phyloP scores from a whole-genome alignment of 2,888 invertebrate species.

The Spisula solida region DNA sequence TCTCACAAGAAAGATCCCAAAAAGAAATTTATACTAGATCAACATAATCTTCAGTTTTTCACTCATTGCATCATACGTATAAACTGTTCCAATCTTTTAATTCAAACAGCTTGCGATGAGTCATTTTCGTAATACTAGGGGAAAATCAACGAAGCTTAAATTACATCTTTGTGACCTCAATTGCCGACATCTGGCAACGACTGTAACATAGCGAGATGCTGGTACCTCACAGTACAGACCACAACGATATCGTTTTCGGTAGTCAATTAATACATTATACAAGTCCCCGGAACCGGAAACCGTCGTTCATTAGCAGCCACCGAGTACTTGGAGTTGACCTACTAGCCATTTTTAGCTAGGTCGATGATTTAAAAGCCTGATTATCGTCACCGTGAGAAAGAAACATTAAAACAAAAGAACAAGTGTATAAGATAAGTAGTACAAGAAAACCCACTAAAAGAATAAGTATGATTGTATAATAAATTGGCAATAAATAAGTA shows the following conservation, averaged over 20 bases:
- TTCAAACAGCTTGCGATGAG: slow-evolving; percentile 9
- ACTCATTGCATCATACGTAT: background rate
- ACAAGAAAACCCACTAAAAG: no score
- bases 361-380: background rate
- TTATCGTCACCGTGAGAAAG: background rate
- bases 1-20: no score
- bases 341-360: background rate
- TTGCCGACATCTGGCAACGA: slow-evolving; percentile 8
- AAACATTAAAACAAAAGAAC: background rate
- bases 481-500: no score
- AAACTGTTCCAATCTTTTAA: background rate
- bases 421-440: no score
- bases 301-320: background rate
- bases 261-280: slow-evolving; percentile 4
- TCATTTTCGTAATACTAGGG: background rate
- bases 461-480: no score
- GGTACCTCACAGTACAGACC: background rate
- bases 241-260: slow-evolving; percentile 12
- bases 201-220: background rate
- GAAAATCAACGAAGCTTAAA: background rate
- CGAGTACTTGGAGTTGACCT: background rate
- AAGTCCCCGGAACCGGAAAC: slow-evolving; percentile 23
- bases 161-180: slow-evolving; percentile 15
- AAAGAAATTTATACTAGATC: no score
- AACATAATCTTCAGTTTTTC: background rate